Base-by-base conservation (phyloP, 2,888 invertebrate species). In the Tipula helvola region DNA sequence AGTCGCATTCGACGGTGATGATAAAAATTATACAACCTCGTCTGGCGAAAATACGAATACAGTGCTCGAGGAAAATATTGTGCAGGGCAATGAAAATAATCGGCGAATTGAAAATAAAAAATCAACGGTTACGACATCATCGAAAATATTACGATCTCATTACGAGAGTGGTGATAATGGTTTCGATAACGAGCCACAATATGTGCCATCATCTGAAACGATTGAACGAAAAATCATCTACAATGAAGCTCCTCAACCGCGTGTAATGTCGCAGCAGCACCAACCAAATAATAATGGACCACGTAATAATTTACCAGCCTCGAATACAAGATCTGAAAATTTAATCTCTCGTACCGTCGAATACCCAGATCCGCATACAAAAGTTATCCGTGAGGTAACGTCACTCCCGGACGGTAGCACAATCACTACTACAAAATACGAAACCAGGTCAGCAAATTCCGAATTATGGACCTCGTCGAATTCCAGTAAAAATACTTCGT, bases 391-490 rank as follows among this genome's bases (percentile, higher is more conserved):
- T 13, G 95, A 95, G 89, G 95, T 94, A 0, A 93, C 94, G 88
- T 93, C 94, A 86, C 90, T 95, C 83, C 93, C 94, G 0, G 95
- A 95, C 89, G 95, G 95, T 16, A 94, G 94, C 1, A 93, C 93
- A 83, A 93, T 95, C 0, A 95, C 94, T n/a, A 95, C 94, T 87
- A 95, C 95, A 28, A 93, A 93, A 83, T 94, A 94, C 52, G 95
- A 95, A 89, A 94, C 94, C 47, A 57, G 52, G 88, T 91, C 91
- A 87, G 88, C 87, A 85, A 88, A 86, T 86, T 88, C 87, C 3
- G 87, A 88, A 83, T 44, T 87, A 1, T 88, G 88, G 42, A 87
- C 88, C 7, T 86, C 87, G 18, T 88, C 88, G 86, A 89, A 88
- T 83, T 88, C 86, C 86, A 87, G 88, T 36, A 87, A 88, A 85